phyloP scores from a whole-genome alignment of 2,888 invertebrate genomes.

The Trachelus stipa region DNA sequence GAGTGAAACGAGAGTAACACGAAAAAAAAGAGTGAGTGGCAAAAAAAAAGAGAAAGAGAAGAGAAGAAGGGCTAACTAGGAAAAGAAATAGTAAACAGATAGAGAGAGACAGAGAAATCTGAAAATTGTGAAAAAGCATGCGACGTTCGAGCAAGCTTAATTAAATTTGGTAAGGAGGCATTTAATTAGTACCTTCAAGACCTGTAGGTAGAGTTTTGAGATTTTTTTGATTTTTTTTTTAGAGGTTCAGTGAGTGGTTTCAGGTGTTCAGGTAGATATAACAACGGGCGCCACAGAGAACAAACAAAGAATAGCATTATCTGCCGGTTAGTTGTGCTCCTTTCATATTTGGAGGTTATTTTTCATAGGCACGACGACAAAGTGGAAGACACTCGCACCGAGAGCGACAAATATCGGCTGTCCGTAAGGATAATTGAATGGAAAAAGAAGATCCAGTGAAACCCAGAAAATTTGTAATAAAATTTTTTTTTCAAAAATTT shows the following conservation, averaged over 20 bases:
- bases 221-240: slow-evolving; percentile 47
- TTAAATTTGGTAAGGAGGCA: slow-evolving; percentile 60
- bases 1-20: slow-evolving; percentile 27
- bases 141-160: slow-evolving; percentile 57
- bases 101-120: slow-evolving; percentile 21
- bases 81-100: slow-evolving; percentile 19
- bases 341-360: background rate
- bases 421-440: too few species aligned
- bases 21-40: background rate
- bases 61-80: slow-evolving; percentile 20
- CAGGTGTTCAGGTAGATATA: slow-evolving; percentile 62
- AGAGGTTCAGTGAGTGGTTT: slow-evolving; percentile 65
- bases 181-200: slow-evolving; percentile 66
- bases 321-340: slow-evolving; percentile 57
- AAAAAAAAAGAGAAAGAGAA: slow-evolving; percentile 23
- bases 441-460: too few species aligned
- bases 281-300: slow-evolving; percentile 66
- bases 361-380: slow-evolving; percentile 2
- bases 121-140: slow-evolving; percentile 45
- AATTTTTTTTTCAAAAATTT: too few species aligned
- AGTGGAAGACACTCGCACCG: background rate
- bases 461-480: too few species aligned
- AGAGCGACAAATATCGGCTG: background rate
- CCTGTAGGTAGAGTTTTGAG: slow-evolving; percentile 65
- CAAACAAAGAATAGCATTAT: slow-evolving; percentile 65